Evolutionary conservation across 2,113 vertebrate genomes (phyloP).

Genomic region (Corvus moneduloides): DNA sequence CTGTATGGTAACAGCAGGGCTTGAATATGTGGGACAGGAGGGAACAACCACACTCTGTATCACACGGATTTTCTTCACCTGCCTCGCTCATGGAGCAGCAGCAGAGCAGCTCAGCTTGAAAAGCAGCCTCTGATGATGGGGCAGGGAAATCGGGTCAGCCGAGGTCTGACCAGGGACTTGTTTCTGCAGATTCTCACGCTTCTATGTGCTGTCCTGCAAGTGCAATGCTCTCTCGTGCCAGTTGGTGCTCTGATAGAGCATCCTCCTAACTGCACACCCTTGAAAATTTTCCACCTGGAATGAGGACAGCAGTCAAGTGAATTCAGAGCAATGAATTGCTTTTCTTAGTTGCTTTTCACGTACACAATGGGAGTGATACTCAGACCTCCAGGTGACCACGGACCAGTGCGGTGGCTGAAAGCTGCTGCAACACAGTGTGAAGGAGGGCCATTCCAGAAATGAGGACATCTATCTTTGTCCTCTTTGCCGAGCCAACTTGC

Average conservation of each 20-base stretch:
- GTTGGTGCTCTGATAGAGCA: neutral
- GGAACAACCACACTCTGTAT: accelerated
- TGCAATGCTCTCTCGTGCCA: neutral
- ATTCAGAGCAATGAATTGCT: neutral
- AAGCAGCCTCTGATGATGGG: accelerated
- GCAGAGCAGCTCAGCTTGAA: neutral
- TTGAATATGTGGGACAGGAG: neutral
- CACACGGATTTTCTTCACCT: accelerated
- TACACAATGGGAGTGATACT: neutral
- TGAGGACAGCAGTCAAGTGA: neutral
- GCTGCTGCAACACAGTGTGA: neutral
- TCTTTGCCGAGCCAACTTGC: neutral
- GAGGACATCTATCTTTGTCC: neutral
- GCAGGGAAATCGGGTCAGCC: accelerated
- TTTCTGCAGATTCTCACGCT: neutral
- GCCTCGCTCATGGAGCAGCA: accelerated
- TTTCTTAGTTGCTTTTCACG: neutral
- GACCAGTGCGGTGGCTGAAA: neutral
- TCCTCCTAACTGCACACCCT: neutral
- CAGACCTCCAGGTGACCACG: neutral
- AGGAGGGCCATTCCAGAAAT: neutral
- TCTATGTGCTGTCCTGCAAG: neutral
- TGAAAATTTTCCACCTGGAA: slow-evolving; percentile 17
- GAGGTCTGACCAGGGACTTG: neutral
- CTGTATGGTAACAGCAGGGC: accelerated